Base-by-base conservation (phyloP, 1,140 invertebrate species). In the Galendromus occidentalis region DNA sequence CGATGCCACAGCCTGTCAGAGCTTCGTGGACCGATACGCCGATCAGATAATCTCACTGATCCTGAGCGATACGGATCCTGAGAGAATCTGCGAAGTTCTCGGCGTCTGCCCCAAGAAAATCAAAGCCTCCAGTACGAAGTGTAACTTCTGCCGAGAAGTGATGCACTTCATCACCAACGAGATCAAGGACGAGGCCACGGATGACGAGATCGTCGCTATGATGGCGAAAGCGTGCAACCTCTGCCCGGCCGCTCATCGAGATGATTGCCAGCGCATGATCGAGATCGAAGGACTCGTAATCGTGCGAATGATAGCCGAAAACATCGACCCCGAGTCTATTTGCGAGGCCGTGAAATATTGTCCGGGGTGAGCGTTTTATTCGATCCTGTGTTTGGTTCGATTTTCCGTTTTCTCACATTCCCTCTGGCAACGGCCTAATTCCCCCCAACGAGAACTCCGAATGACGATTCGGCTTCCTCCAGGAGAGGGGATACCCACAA, bases 261-360 rank as follows among this genome's bases (percentile, higher is more conserved):
- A 59, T 4, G 51, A 59, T 22, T 59, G 51, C 22, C 51, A 59
- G 6, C 51, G 51, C 17, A 59, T 59, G 51, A 22, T 59, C 1
- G 51, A 59, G 33, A 59, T 59, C 33, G 51, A 59, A 14, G 51
- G 51, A 29, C 25, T 59, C 25, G 51, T 59, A 2, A 59, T 59
- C 51, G 14, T 59, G 1, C 51, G 51, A 2, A 18, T 59, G 51
- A 59, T 59, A 1, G 51, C 14, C 22, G 51, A 59, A 59, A 20
- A 17, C 1, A 12, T 59, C 12, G 22, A n/a, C 9, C 1, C 51
- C 14, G 51, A 59, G 17, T 17, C 14, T 12, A 59, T 59, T 33
- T 59, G 51, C 33, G 51, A 25, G 2, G 51, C 51, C 22, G 25
- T 59, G 4, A 59, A 59, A 9, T 33, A 29, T 22, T 59, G 51